Base-by-base conservation (phyloP, 2,888 invertebrate species). In the Xestia xanthographa region DNA sequence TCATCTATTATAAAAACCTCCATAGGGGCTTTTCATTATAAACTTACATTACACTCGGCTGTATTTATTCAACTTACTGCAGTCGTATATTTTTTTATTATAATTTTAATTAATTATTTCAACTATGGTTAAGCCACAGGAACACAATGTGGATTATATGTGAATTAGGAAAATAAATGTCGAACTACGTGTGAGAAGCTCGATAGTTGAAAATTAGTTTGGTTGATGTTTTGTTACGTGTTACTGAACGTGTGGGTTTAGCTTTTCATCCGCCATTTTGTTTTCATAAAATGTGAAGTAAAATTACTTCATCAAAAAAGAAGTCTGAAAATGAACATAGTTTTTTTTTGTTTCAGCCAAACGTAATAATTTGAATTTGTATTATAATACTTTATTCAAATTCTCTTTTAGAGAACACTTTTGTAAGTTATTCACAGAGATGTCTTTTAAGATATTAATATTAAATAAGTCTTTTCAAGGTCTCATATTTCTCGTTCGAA, bases 1-100 rank as follows among this genome's bases (percentile, higher is more conserved):
- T 94, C 92, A 88, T 92, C 93, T 95, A 95, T 95, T 95, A 95
- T 94, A 95, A 95, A 95, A 96, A 95, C 96, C 96, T 96, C 96
- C 96, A 95, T 95, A 95, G 96, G 96, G 95, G 96, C 93, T 94
- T 94, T 93, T 91, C 89, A 92, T 96, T 95, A 95, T 91, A 95
- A 95, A 96, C 96, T 95, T 96, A 96, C 95, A 94, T 95, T 96
- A 95, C 91, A 93, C 93, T 91, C 93, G 92, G 93, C 92, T 93
- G 93, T 95, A 92, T 93, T 93, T 85, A 86, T 79, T 89, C 88
- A 89, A 91, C 93, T 94, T 94, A 94, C 94, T 95, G 95, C 95
- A 96, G 95, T 96, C 96, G 89, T 92, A 88, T 83, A 69, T 91
- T 87, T 91, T 85, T 92, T 92, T 91, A 90, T 90, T 93, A 92